Evolutionary conservation across 64 coral and sea anemone genomes (phyloP).

Genomic region (Dendronephthya gigantea): DNA sequence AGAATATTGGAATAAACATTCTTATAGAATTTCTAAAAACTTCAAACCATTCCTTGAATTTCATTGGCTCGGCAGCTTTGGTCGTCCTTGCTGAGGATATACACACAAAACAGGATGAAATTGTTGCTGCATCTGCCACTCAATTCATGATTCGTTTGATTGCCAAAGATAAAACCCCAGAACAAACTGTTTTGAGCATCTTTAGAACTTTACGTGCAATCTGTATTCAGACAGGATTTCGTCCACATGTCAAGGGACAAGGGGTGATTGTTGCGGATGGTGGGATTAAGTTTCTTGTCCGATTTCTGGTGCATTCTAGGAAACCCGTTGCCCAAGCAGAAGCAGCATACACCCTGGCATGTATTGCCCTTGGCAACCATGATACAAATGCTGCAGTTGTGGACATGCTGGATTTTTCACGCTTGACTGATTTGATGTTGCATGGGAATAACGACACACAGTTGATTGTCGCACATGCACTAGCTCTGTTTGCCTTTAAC

Average conservation of each 20-base stretch:
- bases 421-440: slow-evolving; percentile 56
- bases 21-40: slow-evolving; percentile 89
- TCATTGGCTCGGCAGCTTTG: slow-evolving; percentile 92
- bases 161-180: slow-evolving; percentile 58
- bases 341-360: slow-evolving; percentile 74
- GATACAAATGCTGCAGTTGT: slow-evolving; percentile 58
- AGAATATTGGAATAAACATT: slow-evolving; percentile 71
- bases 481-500: slow-evolving; percentile 79
- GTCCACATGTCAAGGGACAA: slow-evolving; percentile 70
- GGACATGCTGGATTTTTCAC: slow-evolving; percentile 72
- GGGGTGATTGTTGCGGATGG: slow-evolving; percentile 50
- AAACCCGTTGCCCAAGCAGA: slow-evolving; percentile 76
- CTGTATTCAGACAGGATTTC: slow-evolving; percentile 67
- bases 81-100: slow-evolving; percentile 75
- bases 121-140: slow-evolving; percentile 56
- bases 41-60: slow-evolving; percentile 62
- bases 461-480: slow-evolving; percentile 54
- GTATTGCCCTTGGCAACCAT: slow-evolving; percentile 72
- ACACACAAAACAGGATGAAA: slow-evolving; percentile 83
- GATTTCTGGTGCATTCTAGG: slow-evolving; percentile 65
- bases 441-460: slow-evolving; percentile 55
- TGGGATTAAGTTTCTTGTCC: slow-evolving; percentile 63
- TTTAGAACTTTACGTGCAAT: slow-evolving; percentile 65
- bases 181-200: slow-evolving; percentile 63
- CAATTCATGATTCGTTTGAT: slow-evolving; percentile 76